These are phyloP conservation scores for Lymantria monacha DNA, from an alignment of 2,888 invertebrate species.

Conservation along the genomic window DNA sequence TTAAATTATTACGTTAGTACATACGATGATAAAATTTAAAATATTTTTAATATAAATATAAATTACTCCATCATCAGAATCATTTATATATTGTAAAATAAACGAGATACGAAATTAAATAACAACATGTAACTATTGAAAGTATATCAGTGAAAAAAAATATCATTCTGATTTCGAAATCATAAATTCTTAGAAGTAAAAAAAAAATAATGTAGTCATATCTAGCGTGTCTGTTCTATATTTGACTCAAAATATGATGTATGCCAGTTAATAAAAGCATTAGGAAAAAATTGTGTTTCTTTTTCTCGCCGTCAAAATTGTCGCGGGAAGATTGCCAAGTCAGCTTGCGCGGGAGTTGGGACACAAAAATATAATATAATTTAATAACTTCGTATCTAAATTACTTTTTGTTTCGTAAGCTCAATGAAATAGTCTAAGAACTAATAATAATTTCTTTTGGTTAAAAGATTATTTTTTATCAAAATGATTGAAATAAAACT, in stretches of 20 bases:
- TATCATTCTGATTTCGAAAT: conserved; percentile 3
- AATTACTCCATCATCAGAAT: neutral
- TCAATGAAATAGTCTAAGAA: no score
- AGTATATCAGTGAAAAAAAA: conserved; percentile 5
- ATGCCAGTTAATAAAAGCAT: conserved; percentile 48
- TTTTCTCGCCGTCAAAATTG: conserved; percentile 35
- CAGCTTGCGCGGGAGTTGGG: conserved; percentile 15
- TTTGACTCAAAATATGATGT: conserved; percentile 38
- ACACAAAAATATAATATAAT: conserved; percentile 8
- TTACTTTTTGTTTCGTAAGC: no score
- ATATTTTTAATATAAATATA: neutral
- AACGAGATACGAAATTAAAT: conserved; percentile 14
- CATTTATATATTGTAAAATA: conserved; percentile 11
- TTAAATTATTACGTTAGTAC: no score
- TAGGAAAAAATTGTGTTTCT: conserved; percentile 41
- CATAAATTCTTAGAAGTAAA: conserved; percentile 26
- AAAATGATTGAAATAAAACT: no score
- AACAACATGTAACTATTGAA: conserved; percentile 2
- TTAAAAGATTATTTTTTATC: no score
- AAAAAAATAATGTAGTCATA: conserved; percentile 20
- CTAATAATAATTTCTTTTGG: no score
- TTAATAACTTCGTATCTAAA: neutral
- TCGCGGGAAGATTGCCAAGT: conserved; percentile 44
- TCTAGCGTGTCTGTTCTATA: conserved; percentile 27
- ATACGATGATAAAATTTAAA: neutral